These are phyloP conservation scores for Toxotes jaculatrix DNA, from an alignment of 2,113 vertebrate species.

Conservation along the genomic window DNA sequence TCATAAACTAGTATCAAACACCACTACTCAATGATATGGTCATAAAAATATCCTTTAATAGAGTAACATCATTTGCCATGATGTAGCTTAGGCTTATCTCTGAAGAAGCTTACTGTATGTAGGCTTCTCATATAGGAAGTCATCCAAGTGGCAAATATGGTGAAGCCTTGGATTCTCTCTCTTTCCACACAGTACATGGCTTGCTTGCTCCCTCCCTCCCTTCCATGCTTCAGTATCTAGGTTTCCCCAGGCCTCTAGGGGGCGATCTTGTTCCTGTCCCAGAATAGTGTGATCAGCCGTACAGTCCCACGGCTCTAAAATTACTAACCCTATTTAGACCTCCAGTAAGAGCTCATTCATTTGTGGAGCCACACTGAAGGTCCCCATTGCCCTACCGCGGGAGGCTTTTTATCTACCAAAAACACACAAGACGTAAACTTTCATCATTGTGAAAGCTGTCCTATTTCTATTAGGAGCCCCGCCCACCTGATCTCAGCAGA, in stretches of 20 bases:
- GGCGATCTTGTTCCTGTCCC: constrained; percentile 62
- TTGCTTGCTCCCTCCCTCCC: neutral
- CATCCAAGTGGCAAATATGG: constrained; percentile 37
- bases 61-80: constrained; percentile 6
- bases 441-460: constrained; percentile 55
- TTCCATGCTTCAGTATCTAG: constrained; percentile 52
- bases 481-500: constrained; percentile 38
- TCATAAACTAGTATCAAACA: constrained; percentile 23
- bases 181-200: neutral
- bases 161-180: neutral
- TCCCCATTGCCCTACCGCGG: constrained; percentile 24
- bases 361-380: constrained; percentile 32
- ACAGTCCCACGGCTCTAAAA: constrained; percentile 65
- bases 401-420: constrained; percentile 61
- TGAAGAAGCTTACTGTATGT: constrained; percentile 22
- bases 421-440: constrained; percentile 62
- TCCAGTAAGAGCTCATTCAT: constrained; percentile 45
- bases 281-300: constrained; percentile 59
- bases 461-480: constrained; percentile 54
- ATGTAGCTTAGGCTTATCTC: constrained; percentile 26
- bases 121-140: constrained; percentile 35
- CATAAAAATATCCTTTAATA: constrained; percentile 15
- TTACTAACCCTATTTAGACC: constrained; percentile 68
- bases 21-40: constrained; percentile 1
- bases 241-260: constrained; percentile 70